A percentile compares a stretch with the other conserved stretches of the same genome.
Evolutionary conservation across 2,113 vertebrate genomes (phyloP).

Genomic region (human): GRCh38 chr3:19815001-19815500

Average conservation of each 20-base stretch:
- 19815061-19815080: constrained; percentile 10
- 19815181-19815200: too few species aligned
- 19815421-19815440: neutral
- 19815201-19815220: too few species aligned
- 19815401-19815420: neutral
- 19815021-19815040: neutral
- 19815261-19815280: neutral
- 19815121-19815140: neutral
- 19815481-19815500: neutral
- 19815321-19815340: neutral
- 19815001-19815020: neutral
- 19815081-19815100: neutral
- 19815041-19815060: neutral
- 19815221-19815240: too few species aligned
- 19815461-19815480: constrained; percentile 27
- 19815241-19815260: too few species aligned
- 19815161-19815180: too few species aligned
- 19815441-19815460: neutral
- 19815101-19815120: neutral
- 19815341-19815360: neutral
- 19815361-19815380: neutral
- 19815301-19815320: neutral
- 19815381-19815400: neutral
- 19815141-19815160: neutral
- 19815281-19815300: too few species aligned